These are phyloP conservation scores for Dolichotis patagonum DNA, from an alignment of 2,113 vertebrate species.

Conservation along the genomic window DNA sequence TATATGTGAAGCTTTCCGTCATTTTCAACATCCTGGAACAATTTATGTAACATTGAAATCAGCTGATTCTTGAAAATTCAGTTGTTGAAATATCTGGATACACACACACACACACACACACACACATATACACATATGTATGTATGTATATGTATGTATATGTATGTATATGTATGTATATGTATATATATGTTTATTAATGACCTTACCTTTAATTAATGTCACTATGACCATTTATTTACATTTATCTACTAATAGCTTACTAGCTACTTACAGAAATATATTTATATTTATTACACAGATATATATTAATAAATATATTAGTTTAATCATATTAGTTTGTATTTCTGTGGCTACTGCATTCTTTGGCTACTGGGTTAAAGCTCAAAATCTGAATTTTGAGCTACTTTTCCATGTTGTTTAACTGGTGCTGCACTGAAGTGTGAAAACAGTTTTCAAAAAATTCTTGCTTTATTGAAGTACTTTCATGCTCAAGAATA, in stretches of 20 bases:
- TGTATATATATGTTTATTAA: not conserved
- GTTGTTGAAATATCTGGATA: not conserved
- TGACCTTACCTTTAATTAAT: not conserved
- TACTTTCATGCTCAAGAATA: not conserved
- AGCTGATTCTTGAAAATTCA: not conserved
- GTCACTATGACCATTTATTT: not conserved
- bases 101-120: too few relatives aligned
- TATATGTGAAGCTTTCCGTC: not conserved
- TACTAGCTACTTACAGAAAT: not conserved
- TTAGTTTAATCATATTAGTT: not conserved
- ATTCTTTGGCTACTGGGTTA: not conserved
- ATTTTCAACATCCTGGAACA: not conserved
- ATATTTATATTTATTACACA: not conserved
- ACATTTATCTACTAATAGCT: not conserved
- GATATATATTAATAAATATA: not conserved
- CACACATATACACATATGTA: too few relatives aligned
- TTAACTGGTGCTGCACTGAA: not conserved
- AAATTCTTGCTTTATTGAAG: not conserved
- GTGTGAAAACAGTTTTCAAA: not conserved
- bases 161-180: not conserved
- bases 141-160: not conserved
- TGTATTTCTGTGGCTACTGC: not conserved
- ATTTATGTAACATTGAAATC: not conserved
- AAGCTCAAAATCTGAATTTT: not conserved
- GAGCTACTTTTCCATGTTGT: not conserved